phyloP scores from a whole-genome alignment of 2,797 vertebrate genomes.

The Syncerus caffer region DNA sequence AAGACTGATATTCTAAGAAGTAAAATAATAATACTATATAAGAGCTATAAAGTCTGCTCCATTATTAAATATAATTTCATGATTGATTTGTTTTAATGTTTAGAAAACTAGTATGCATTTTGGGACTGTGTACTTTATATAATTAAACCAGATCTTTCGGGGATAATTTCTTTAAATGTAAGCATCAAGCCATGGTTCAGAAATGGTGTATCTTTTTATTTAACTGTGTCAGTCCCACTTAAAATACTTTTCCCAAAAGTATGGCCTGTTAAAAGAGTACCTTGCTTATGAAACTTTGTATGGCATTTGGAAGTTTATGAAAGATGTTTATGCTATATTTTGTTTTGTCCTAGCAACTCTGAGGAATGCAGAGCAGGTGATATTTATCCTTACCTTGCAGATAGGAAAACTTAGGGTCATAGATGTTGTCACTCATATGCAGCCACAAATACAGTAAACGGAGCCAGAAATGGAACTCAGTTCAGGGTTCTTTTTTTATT shows the following conservation, averaged over 20 bases:
- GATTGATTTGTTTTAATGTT: not conserved
- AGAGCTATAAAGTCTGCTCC: not conserved
- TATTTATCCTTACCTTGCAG: not conserved
- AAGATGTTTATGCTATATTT: not conserved
- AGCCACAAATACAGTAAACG: not conserved
- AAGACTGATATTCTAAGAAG: not conserved
- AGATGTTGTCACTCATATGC: not conserved
- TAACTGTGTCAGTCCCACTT: not conserved
- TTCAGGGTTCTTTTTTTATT: not conserved
- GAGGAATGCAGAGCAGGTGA: not conserved
- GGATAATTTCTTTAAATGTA: not conserved
- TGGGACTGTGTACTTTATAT: not conserved
- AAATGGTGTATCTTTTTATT: not conserved
- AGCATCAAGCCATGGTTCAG: not conserved
- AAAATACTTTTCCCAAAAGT: not conserved
- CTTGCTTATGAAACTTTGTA: not conserved
- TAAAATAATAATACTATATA: not conserved
- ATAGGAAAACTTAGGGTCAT: not conserved
- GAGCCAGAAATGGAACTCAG: not conserved
- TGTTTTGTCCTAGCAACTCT: not conserved
- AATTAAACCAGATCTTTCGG: not conserved
- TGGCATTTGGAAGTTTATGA: not conserved
- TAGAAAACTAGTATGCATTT: not conserved
- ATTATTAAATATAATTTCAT: not conserved
- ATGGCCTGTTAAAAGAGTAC: not conserved